phyloP scores from a whole-genome alignment of 2,888 invertebrate species.

The Odontomyia ornata region DNA sequence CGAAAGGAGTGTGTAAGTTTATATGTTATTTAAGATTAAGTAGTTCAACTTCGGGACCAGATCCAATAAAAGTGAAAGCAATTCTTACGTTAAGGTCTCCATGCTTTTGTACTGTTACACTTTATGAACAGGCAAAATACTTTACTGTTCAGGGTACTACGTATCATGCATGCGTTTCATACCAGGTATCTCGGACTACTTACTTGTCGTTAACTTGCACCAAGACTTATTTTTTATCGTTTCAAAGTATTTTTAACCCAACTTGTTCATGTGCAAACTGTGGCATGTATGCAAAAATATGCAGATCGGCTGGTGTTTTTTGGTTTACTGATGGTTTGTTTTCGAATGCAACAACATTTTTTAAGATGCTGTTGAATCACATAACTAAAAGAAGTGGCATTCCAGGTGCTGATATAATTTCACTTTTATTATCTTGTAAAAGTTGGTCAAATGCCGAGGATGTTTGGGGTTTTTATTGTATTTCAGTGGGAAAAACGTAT shows the following conservation, averaged over 20 bases:
- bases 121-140: conserved; percentile 11
- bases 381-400: too few species aligned
- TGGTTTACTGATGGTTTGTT: neutral
- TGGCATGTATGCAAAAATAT: conserved; percentile 18
- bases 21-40: conserved; percentile 31
- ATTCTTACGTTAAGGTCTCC: conserved; percentile 18
- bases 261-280: neutral
- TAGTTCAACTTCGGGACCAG: conserved; percentile 35
- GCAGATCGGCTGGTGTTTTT: neutral
- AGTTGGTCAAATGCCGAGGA: too few species aligned
- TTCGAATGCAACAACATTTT: too few species aligned
- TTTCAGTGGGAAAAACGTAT: too few species aligned
- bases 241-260: conserved; percentile 1
- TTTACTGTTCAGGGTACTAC: neutral
- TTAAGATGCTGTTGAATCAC: too few species aligned
- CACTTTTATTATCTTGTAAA: neutral
- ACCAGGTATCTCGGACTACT: neutral
- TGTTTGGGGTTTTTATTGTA: too few species aligned
- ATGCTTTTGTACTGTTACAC: neutral
- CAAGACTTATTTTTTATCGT: neutral
- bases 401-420: neutral
- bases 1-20: neutral
- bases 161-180: neutral
- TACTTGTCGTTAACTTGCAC: conserved; percentile 3
- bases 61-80: conserved; percentile 35